Conservation (phyloP, 1,140 invertebrate genomes). For the Druon quercuslanigerum region DNA sequence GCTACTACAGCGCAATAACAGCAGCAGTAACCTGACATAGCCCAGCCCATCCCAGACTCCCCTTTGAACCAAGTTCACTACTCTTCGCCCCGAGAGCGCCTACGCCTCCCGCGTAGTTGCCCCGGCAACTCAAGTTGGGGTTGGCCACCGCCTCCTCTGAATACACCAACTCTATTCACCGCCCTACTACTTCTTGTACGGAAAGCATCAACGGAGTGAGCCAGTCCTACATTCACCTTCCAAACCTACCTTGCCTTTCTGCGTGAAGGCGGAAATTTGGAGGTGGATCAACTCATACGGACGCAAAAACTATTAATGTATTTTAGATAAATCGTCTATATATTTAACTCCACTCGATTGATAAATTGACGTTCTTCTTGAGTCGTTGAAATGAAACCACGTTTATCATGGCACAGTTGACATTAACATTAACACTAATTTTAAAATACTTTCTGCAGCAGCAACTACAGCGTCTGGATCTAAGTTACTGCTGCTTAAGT, state of each 20-base stretch:
- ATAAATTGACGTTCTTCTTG: neutral
- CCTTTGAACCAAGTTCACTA: constrained; percentile 52
- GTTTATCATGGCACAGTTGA: too few species aligned
- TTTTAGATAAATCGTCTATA: constrained; percentile 63
- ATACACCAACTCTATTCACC: constrained; percentile 68
- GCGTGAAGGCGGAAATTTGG: neutral
- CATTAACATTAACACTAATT: too few species aligned
- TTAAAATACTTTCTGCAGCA: too few species aligned
- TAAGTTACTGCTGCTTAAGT: too few species aligned
- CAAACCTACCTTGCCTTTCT: constrained; percentile 37
- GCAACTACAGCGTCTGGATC: too few species aligned
- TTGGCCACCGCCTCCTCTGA: constrained; percentile 70
- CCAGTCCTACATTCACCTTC: constrained; percentile 50
- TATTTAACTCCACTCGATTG: neutral
- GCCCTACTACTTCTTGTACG: constrained; percentile 56
- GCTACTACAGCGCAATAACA: constrained; percentile 30
- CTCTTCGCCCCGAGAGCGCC: constrained; percentile 60
- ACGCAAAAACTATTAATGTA: constrained; percentile 65
- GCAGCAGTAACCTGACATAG: constrained; percentile 52
- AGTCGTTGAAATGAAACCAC: too few species aligned
- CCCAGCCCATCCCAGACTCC: constrained; percentile 59
- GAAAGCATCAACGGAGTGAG: constrained; percentile 44
- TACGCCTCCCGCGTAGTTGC: constrained; percentile 71
- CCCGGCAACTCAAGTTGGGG: constrained; percentile 73
- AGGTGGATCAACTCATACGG: constrained; percentile 46